Evolutionary conservation across 2,797 vertebrate genomes (phyloP), one percentile per base, ranked within the genome.

Genomic region (Masticophis lateralis): DNA sequence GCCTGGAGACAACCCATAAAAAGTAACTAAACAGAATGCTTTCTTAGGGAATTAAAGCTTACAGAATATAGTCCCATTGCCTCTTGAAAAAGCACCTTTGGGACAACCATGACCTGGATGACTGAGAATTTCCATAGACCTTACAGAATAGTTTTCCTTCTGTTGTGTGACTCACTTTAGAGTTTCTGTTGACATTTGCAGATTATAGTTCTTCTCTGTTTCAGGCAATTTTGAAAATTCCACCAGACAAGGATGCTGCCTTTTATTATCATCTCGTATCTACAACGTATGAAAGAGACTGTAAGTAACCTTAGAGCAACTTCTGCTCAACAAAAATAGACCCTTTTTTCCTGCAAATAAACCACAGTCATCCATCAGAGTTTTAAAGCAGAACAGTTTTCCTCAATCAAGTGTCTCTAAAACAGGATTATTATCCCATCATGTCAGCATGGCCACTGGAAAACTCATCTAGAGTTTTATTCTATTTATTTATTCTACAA

Each of bases 141-240:
- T 37, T 57, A 57, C 47, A n/a, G 6, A 0, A 60, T 32, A 91
- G 0, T 88, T 94, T 91, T 93, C 74, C 5, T 92, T 91, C 12
- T 51, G 90, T 94, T 93, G 61, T 90, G 95, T 94, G 86, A 97
- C 99, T 97, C 97, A 99, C 99, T 99, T 99, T 90, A 99, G 97
- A n/a, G 99, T 99, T 98, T 99, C 99, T 13, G 99, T 99, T 94
- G 99, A 99, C 99, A 99, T 99, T 97, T 99, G 99, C 88, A 99
- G 97, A 97, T 99, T 99, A 96, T 99, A 99, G 97, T 99, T 99
- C 98, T 98, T 99, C 97, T 99, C 99, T 0, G 99, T 99, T 97
- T 99, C 99, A 55, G 99, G 99, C 89, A 99, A 97, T 96, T 99
- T 99, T 94, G 98, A 98, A 98, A 99, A 99, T 97, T 99, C 99